These are phyloP conservation scores for Sweltsa coloradensis DNA, from an alignment of 1,140 invertebrate genomes.

Conservation along the genomic window DNA sequence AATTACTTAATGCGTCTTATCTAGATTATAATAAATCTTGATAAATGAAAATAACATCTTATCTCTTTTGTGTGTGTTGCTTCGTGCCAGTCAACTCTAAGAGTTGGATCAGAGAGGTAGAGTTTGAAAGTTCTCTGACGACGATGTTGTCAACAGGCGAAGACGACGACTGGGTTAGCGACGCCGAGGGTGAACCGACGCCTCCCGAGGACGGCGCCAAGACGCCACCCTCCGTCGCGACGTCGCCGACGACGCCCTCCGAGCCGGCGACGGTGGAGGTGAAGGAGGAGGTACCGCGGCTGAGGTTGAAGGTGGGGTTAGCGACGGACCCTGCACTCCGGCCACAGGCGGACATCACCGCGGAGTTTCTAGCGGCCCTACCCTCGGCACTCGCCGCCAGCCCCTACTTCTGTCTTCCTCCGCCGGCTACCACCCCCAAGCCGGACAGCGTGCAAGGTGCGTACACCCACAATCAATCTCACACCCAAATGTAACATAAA, in stretches of 20 bases:
- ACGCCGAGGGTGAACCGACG: constrained; percentile 32
- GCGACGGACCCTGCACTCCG: constrained; percentile 68
- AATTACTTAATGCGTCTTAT: too few relatives aligned
- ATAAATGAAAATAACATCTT: too few relatives aligned
- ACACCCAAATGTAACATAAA: too few relatives aligned
- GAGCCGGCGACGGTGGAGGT: constrained; percentile 19
- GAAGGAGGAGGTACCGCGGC: constrained; percentile 41
- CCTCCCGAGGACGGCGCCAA: neutral
- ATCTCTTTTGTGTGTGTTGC: too few relatives aligned
- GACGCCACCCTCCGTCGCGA: neutral
- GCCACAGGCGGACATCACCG: constrained; percentile 1
- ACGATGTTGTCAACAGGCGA: too few relatives aligned
- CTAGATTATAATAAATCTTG: too few relatives aligned
- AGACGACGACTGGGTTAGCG: constrained; percentile 45
- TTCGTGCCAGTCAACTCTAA: too few relatives aligned
- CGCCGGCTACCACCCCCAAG: too few relatives aligned
- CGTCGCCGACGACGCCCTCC: constrained; percentile 15
- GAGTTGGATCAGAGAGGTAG: too few relatives aligned
- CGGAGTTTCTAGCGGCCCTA: constrained; percentile 12
- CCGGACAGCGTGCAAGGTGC: too few relatives aligned
- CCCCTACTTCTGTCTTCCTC: constrained; percentile 18
- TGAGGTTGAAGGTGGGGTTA: constrained; percentile 61
- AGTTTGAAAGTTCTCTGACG: too few relatives aligned
- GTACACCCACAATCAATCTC: too few relatives aligned
- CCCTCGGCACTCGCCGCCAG: constrained; percentile 12